Base-by-base conservation (phyloP, 37 sponge, comb jelly and placozoan species). In the Dysidea cf. avara region DNA sequence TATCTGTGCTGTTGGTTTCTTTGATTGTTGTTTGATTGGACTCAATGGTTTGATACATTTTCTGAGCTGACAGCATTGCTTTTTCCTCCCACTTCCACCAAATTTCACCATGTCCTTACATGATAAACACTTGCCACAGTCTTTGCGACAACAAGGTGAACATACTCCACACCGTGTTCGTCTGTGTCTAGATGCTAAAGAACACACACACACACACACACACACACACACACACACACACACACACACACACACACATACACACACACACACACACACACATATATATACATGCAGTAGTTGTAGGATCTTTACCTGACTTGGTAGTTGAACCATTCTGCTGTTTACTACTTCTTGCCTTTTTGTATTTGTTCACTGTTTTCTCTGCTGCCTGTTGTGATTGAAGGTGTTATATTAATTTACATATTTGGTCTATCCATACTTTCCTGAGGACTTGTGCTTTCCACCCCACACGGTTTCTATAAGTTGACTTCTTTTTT, bases 61-160 rank as follows among this genome's bases (percentile, higher is more conserved):
- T 32, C 90, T 39, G 39, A 83, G 74, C 24, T 86, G 55, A 48
- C 94, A 94, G 9, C 79, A 77, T 64, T 89, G 94, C 74, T 86
- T 85, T 39, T 68, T 67, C 56, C 85, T 71, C 21, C 94, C 90
- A 21, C 74, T 56, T 7, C 94, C 94, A 35, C 94, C 94, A 71
- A 94, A 94, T 74, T 94, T 94, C 47, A 79, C 51, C 87, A 83
- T 94, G 55, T 89, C 83, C 30, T 68, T 76, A 47, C 94, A 94
- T 38, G 77, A 35, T 0, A 58, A 33, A 53, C 94, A 94, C 31
- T 72, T 72, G 2, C 94, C 94, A 69, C 94, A 94, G 65, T 94
- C 94, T 6, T 83, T 49, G 47, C 64, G 71, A 61, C 86, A 87
- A 53, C 94, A 94, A n/a, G n/a, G n/a, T n/a, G n/a, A n/a, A n/a